Conservation (phyloP, 2,888 invertebrate species). For the Formica aserva region DNA sequence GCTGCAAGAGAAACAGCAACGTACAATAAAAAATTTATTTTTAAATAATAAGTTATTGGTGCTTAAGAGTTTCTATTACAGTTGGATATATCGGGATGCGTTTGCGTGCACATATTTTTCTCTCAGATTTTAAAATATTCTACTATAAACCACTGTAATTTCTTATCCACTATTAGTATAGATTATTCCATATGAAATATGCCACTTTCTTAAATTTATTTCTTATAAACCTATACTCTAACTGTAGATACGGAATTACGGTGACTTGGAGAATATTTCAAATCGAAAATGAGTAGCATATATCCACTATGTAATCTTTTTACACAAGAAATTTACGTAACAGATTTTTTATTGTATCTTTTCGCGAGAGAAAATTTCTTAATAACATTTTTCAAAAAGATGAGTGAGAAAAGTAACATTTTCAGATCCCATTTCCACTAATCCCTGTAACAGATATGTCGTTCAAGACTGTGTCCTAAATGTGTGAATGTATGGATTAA, state of each 20-base stretch:
- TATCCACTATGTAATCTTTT: constrained; percentile 23
- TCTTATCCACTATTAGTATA: neutral
- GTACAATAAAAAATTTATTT: constrained; percentile 16
- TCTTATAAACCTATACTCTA: neutral
- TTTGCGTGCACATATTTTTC: constrained; percentile 12
- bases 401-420: constrained; percentile 57
- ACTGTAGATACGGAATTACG: neutral
- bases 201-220: constrained; percentile 8
- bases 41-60: constrained; percentile 11
- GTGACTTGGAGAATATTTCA: constrained; percentile 21
- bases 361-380: constrained; percentile 19
- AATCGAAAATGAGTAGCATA: constrained; percentile 8
- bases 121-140: constrained; percentile 21
- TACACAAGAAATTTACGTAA: constrained; percentile 29
- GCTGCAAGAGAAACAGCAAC: neutral
- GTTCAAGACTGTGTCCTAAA: constrained; percentile 59
- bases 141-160: constrained; percentile 2
- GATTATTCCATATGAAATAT: constrained; percentile 9
- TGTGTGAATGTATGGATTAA: constrained; percentile 66
- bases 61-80: constrained; percentile 13
- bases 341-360: constrained; percentile 20
- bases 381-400: constrained; percentile 57
- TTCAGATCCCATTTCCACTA: constrained; percentile 20
- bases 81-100: neutral
- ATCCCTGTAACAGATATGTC: constrained; percentile 43